Evolutionary conservation across 2,888 invertebrate species (phyloP), one percentile per base, ranked within the genome.

Genomic region (Ectemnius lituratus): DNA sequence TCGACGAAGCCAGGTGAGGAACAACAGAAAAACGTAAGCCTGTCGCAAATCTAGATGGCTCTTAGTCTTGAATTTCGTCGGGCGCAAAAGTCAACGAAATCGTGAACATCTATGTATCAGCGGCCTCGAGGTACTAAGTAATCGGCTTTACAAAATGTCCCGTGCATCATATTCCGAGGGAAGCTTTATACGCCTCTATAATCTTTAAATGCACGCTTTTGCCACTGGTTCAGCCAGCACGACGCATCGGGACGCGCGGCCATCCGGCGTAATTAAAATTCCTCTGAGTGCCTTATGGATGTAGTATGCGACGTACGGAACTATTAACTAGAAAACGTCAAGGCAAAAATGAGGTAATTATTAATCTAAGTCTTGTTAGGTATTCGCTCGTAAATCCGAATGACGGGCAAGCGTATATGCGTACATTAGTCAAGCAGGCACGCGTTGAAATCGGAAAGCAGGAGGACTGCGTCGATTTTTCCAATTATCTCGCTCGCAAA

Each of bases 91-190:
- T 37, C 27, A 64, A 45, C 23, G 27, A 68, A 71, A 37, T 58
- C 59, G 37, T 14, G 14, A 14, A 62, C 37, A 16, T 5, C 47
- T 49, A 20, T 45, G 59, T 57, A 28, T 28, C 13, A 58, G 56
- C 37, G 63, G 49, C 62, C 74, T 66, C 62, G 71, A 66, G 71
- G 75, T 69, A 70, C 62, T 45, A 63, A 72, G 66, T 76, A 78
- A 78, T 78, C 77, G 69, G 75, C 72, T 78, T 76, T 78, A 62
- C 49, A 73, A 75, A 75, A 78, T 72, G 75, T 70, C 63, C 62
- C 46, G 61, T 52, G 37, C 11, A 52, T 13, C 46, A 52, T 16
- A 52, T 52, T 52, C 52, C 61, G 58, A 52, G 27, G 16, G 58
- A 69, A 76, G 70, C 72, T 75, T 77, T 58, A 70, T 67, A 77